Evolutionary conservation across 2,888 invertebrate species (phyloP), one percentile per base, ranked within the genome.

Genomic region (Scaptomyza caliginosa): DNA sequence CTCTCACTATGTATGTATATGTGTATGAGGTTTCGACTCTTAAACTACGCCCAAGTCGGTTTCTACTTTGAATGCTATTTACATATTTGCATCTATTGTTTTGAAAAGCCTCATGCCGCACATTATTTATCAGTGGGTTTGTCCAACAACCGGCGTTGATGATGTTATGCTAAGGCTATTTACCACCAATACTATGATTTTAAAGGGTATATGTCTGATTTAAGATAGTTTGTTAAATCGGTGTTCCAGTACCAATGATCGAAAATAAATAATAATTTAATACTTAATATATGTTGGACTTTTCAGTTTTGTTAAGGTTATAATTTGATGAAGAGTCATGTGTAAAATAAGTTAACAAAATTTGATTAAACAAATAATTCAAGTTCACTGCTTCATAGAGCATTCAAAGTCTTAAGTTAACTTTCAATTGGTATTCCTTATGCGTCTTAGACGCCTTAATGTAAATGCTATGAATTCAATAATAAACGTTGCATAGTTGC

Each of bases 11-110:
- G 16, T 21, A 32, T 19, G 8, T 34, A 1, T 34, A 3, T 16
- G 13, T 34, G 11, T 34, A 13, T 50, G 8, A 10, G 16, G 34
- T 7, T 51, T 21, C 28, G 43, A 32, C 36, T 48, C 10, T 23
- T 39, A 19, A 56, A 58, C 46, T 57, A 43, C 16, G 17, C 46
- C 45, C 55, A 51, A 57, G 59, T 60, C 48, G 43, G 23, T 36
- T 65, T 62, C 19, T 52, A 59, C 68, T 72, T 67, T 59, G 52
- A 45, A 52, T 52, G 74, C 65, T 67, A 81, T 81, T 81, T 82
- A 67, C 76, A 84, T 74, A 80, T 68, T 74, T 82, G 48, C 56
- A 38, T 65, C 77, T 72, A 64, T 81, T 84, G 84, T 78, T 78
- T 78, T 58, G 32, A 66, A 76, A 68, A 45, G 67, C 71, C 81